phyloP scores from a whole-genome alignment of 1,140 invertebrate species.

The Drosophila ironensis region DNA sequence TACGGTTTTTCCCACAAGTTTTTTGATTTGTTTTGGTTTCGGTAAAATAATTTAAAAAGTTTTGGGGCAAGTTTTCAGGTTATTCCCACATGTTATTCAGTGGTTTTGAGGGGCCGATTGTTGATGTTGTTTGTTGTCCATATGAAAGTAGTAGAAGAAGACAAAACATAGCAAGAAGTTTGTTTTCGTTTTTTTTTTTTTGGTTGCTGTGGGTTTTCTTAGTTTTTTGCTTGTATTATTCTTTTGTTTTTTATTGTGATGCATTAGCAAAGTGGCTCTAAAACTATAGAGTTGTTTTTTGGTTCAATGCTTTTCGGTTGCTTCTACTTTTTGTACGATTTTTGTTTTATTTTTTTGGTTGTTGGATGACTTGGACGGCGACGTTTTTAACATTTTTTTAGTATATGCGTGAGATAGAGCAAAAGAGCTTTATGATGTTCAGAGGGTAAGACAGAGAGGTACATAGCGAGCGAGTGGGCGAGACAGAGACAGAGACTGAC shows the following conservation, averaged over 20 bases:
- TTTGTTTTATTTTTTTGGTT: slow-evolving; percentile 5
- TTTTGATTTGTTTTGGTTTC: too few species aligned
- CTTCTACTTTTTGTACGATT: slow-evolving; percentile 18
- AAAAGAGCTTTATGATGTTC: slow-evolving; percentile 35
- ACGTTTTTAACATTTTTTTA: slow-evolving; percentile 70
- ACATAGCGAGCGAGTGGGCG: slow-evolving; percentile 3
- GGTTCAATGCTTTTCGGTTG: slow-evolving; percentile 16
- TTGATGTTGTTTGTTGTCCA: slow-evolving; percentile 42
- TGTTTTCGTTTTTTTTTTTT: slow-evolving; percentile 24
- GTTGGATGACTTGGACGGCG: slow-evolving; percentile 53
- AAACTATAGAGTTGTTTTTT: slow-evolving; percentile 31
- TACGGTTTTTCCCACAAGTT: background rate
- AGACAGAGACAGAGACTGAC: slow-evolving; percentile 29
- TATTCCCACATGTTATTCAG: slow-evolving; percentile 32
- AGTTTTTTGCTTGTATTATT: background rate
- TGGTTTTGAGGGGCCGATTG: slow-evolving; percentile 16
- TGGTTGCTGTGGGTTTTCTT: slow-evolving; percentile 9
- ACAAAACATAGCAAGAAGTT: slow-evolving; percentile 36
- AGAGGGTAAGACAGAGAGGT: slow-evolving; percentile 20
- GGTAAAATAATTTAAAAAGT: too few species aligned
- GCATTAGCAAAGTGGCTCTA: slow-evolving; percentile 68
- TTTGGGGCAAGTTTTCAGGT: slow-evolving; percentile 4
- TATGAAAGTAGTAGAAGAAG: slow-evolving; percentile 65
- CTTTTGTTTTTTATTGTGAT: slow-evolving; percentile 44
- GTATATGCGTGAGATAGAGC: slow-evolving; percentile 61